Conservation (phyloP, 2,113 vertebrate genomes). For the Bujurquina vittata region DNA sequence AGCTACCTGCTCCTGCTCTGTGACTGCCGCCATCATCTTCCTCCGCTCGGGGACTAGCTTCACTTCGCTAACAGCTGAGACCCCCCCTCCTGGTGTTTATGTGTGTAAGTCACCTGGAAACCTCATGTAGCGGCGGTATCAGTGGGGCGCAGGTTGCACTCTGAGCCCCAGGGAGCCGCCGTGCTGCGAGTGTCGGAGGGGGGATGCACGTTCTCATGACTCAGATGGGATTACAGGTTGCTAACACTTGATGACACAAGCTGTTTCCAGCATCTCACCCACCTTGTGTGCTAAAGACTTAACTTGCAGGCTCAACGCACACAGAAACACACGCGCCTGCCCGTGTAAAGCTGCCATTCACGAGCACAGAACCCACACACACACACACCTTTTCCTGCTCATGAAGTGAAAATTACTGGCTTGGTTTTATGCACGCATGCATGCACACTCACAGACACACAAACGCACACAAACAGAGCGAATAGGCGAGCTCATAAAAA, state of each 20-base stretch:
- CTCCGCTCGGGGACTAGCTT: constrained; percentile 44
- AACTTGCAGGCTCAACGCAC: constrained; percentile 34
- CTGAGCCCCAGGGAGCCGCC: constrained; percentile 45
- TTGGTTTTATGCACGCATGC: background rate
- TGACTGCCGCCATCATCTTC: constrained; percentile 11
- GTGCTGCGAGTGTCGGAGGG: background rate
- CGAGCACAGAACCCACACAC: background rate
- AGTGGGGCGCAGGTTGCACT: constrained; percentile 65
- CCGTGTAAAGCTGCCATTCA: background rate
- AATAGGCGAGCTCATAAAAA: constrained; percentile 11
- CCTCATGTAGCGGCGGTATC: constrained; percentile 54
- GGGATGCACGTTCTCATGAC: constrained; percentile 39
- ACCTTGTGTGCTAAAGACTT: constrained; percentile 55
- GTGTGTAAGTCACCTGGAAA: constrained; percentile 75
- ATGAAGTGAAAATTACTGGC: constrained; percentile 37
- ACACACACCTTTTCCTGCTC: constrained; percentile 18
- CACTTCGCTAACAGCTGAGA: constrained; percentile 64
- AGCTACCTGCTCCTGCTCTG: constrained; percentile 45
- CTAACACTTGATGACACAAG: constrained; percentile 74
- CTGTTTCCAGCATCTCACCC: constrained; percentile 68
- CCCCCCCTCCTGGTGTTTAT: constrained; percentile 47
- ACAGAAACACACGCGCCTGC: constrained; percentile 11
- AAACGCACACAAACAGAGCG: background rate
- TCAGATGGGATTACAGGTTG: constrained; percentile 79
- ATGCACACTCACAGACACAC: background rate